These are phyloP conservation scores for Hydractinia echinata DNA, from an alignment of 30 jellyfish, hydroid and myxozoan species.

Conservation along the genomic window DNA sequence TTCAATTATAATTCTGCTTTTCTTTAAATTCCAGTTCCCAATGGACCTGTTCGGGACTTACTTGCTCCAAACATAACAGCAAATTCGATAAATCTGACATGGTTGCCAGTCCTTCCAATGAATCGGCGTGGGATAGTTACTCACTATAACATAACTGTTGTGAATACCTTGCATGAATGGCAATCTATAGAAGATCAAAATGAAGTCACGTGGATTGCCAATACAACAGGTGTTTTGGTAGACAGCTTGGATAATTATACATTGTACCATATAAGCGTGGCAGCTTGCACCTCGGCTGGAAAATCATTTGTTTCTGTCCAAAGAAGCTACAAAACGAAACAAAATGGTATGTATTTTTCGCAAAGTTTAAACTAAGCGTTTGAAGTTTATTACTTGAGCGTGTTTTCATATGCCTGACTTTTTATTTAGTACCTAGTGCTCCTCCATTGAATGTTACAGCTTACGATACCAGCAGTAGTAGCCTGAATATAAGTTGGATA, in stretches of 20 bases:
- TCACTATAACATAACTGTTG: background rate
- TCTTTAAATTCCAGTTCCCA: background rate
- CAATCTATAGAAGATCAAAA: background rate
- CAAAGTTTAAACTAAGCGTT: background rate
- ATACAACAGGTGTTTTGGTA: background rate
- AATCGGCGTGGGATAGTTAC: slow-evolving; percentile 1
- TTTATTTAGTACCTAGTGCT: slow-evolving; percentile 5
- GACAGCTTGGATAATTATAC: slow-evolving; percentile 3
- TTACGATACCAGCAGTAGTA: slow-evolving; percentile 2
- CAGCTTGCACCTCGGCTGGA: background rate
- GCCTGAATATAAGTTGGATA: background rate
- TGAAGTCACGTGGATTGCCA: background rate
- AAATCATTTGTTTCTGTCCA: background rate
- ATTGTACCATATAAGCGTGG: background rate
- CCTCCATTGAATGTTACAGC: slow-evolving; percentile 14
- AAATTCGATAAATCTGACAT: background rate
- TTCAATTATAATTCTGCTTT: too few relatives aligned
- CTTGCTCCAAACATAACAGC: background rate
- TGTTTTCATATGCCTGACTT: background rate
- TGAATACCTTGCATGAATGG: background rate
- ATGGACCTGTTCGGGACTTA: background rate
- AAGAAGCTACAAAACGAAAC: background rate
- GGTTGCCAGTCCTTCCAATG: slow-evolving; percentile 17
- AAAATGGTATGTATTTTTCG: background rate
- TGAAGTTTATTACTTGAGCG: background rate